Evolutionary conservation across 2,888 invertebrate species (phyloP), one percentile per base, ranked within the genome.

Genomic region (Philereme transversata): DNA sequence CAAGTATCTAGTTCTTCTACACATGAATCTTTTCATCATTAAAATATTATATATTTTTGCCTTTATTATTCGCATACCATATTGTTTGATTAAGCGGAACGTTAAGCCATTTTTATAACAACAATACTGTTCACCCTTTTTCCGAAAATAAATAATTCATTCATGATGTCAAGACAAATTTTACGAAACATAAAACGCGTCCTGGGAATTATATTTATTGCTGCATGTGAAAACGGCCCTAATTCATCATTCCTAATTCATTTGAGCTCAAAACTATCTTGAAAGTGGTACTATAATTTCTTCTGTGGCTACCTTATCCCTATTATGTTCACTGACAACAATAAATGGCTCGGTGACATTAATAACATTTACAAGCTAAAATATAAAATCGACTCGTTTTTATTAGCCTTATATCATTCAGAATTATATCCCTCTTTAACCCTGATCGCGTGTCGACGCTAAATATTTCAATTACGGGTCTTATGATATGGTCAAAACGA

Each of bases 391-490:
- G 65, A 64, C 66, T 54, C 51, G 58, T 64, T 70, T 71, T 69
- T 69, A 70, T 69, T 67, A 62, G 59, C 50, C 67, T 71, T 81
- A 81, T 79, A 81, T 81, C 81, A 77, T 66, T 53, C 69, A 68
- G 67, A 68, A 71, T 73, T 70, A 71, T 73, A 79, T 76, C 73
- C 74, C 73, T 73, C 75, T 75, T 75, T 78, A 76, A 78, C 75
- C 77, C 73, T 67, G 77, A 73, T 75, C 83, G 84, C 83, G 82
- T 85, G 85, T 81, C 84, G 70, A 79, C 81, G 79, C 80, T 82
- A 82, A 86, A 87, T 85, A 86, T 84, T 80, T 84, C 86, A 87
- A 87, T 87, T 83, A 85, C 83, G 81, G 77, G 82, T 81, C 82
- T 84, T 79, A 84, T 77, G 76, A 80, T 83, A 84, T 83, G 74